Evolutionary conservation across 2,888 invertebrate species (phyloP), one percentile per base, ranked within the genome.

Genomic region (Ornithoptera alexandrae): DNA sequence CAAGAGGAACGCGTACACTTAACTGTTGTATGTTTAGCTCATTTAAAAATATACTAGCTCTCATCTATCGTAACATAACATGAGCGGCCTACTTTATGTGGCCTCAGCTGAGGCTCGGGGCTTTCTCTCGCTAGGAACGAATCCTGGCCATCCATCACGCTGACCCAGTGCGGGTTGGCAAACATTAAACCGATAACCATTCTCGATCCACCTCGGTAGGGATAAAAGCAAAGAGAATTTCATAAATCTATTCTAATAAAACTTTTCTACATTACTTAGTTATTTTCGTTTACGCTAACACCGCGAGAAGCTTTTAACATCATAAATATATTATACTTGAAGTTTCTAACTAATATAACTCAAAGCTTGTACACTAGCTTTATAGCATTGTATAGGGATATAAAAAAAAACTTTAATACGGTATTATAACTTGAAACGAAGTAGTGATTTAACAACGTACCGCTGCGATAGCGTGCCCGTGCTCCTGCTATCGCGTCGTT

Each of bases 361-460:
- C 50, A 50, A 24, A 22, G 24, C 12, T 58, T 58, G 22, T 58
- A 15, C n/a, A n/a, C 8, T 39, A 66, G 22, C 15, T 1, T 24
- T 36, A 65, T 56, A 65, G 15, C 61, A 62, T 57, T 61, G 42
- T 65, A 69, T 70, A 63, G 22, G n/a, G 62, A 63, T 63, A 66
- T 39, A 66, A 62, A 66, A 70, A 62, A 66, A 70, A 66, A 65
- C 50, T 53, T 70, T 15, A 70, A 59, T 22, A 56, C 65, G 30
- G 61, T 62, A 53, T 62, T 66, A 63, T 58, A 17, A 70, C 59
- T 39, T 70, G 53, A 60, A 70, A 66, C 59, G 22, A 66, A 63
- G 67, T 67, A 69, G 61, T 63, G 56, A 70, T 67, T 67, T 70
- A 66, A 63, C 62, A 63, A 53, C 53, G 46, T 24, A 63, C 22